Base-by-base conservation (phyloP, 2,797 vertebrate genomes). In the Huso huso region DNA sequence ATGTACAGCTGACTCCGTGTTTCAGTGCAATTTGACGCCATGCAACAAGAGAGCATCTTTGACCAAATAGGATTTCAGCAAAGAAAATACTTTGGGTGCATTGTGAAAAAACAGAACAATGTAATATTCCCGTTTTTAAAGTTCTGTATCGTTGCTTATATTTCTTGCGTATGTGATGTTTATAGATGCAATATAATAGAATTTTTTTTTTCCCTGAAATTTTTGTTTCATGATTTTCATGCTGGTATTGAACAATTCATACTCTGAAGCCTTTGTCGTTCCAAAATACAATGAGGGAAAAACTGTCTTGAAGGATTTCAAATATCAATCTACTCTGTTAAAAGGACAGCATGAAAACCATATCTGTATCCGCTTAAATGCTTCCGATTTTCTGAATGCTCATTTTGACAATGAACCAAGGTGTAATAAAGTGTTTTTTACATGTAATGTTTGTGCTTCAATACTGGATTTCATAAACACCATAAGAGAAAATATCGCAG, bases 361-460 rank as follows among this genome's bases (percentile, higher is more conserved):
- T 70, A 74, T 64, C 66, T 76, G 15, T 18, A 1, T 18, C 15
- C 15, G 74, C 72, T 73, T 71, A 79, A 82, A 76, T 69, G 63
- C 72, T 73, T 79, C 79, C 79, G 74, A 78, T 74, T 75, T 59
- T 67, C 65, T 64, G 65, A 64, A 63, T 62, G 63, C 66, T 61
- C 61, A 67, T 70, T 64, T 63, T 70, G 69, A 70, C 61, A 64
- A 62, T 80, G 69, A 83, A 76, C 74, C 77, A 77, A 82, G 72
- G 82, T 74, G 81, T 70, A 87, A 87, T 88, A 87, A 87, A 77
- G 49, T 12, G 76, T 68, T 84, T 84, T 70, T 70, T 79, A 13
- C 55, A 58, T 58, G 55, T 58, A 13, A n/a, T 58, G 55, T 58
- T 4, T 37, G 37, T 37, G 37, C 37, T 37, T 37, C 0, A 37